These are phyloP conservation scores for Nesometra sesokonis DNA, from an alignment of 35 echinoderm and acorn worm species.

Conservation along the genomic window DNA sequence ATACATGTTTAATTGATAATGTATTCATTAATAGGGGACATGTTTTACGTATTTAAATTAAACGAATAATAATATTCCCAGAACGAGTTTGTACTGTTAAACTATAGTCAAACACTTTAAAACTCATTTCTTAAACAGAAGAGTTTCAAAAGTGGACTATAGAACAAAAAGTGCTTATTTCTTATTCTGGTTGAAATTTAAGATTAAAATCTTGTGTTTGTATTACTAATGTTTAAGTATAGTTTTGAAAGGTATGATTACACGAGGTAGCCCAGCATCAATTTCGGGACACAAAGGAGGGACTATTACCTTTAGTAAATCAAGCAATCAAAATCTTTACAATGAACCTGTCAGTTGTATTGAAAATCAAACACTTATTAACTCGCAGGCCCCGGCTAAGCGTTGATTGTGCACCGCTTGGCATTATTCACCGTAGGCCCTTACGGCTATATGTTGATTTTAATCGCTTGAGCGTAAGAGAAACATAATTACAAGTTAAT, in stretches of 20 bases:
- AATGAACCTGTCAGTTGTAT: neutral
- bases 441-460: neutral
- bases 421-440: neutral
- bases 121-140: neutral
- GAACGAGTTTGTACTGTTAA: neutral
- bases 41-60: too few species aligned
- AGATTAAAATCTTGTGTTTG: neutral
- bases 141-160: neutral
- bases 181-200: neutral
- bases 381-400: neutral
- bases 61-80: neutral
- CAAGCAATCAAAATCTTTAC: neutral
- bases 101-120: neutral
- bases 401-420: neutral
- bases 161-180: neutral
- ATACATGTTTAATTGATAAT: too few species aligned
- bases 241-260: neutral
- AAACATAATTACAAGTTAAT: constrained; percentile 1
- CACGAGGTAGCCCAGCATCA: neutral
- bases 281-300: neutral
- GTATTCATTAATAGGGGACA: too few species aligned
- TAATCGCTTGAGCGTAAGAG: neutral
- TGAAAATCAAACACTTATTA: neutral
- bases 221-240: neutral
- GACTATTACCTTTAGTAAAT: neutral